Percentiles rank a stretch among this genome's conserved stretches.
Conservation (phyloP, 2,888 invertebrate species). For the Catocala nupta region DNA sequence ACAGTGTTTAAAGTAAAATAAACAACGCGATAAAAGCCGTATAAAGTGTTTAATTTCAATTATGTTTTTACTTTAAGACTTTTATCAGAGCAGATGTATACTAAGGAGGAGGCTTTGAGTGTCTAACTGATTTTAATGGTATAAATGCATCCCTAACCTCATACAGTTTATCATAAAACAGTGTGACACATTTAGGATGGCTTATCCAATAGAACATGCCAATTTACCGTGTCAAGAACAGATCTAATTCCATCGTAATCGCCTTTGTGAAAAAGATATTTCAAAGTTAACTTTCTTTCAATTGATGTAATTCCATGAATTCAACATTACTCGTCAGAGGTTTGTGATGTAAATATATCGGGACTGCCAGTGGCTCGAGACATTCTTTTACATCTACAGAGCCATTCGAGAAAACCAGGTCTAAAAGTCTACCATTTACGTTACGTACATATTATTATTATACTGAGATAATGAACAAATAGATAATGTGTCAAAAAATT, state of each 20-base stretch:
- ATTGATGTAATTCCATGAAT: slow-evolving; percentile 6
- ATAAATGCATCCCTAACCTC: slow-evolving; percentile 10
- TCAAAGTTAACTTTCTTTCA: background rate
- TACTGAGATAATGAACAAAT: too few species aligned
- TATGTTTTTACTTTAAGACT: slow-evolving; percentile 11
- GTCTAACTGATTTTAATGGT: background rate
- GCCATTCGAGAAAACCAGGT: slow-evolving; percentile 18
- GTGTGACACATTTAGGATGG: background rate
- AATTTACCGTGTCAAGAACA: background rate
- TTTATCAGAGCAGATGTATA: background rate
- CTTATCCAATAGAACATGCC: background rate
- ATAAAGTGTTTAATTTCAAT: background rate
- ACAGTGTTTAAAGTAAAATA: too few species aligned
- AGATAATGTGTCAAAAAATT: too few species aligned
- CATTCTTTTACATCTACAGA: background rate
- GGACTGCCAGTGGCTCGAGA: slow-evolving; percentile 2
- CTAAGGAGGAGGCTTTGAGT: slow-evolving; percentile 5
- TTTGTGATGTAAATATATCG: slow-evolving; percentile 13
- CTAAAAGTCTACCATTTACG: slow-evolving; percentile 1
- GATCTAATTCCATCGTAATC: slow-evolving; percentile 6
- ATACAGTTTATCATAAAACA: slow-evolving; percentile 9
- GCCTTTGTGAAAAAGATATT: slow-evolving; percentile 9
- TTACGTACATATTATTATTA: too few species aligned
- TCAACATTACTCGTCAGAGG: slow-evolving; percentile 5
- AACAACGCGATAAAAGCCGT: too few species aligned